Evolutionary conservation across 2,888 invertebrate species (phyloP).

Genomic region (Cerastis rubricosa): DNA sequence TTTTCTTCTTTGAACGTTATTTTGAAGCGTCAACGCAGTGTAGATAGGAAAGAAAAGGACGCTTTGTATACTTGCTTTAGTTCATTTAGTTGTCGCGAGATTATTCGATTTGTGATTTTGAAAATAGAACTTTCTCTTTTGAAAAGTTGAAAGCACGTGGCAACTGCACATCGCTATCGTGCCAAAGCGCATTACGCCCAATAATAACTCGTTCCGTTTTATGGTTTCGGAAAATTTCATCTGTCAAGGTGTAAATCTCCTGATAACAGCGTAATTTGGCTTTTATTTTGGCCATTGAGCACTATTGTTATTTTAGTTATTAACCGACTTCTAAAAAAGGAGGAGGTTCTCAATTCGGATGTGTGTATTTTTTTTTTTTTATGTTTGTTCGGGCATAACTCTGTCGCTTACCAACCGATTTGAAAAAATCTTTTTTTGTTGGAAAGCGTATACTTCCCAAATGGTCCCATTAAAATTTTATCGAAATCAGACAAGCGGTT

Average conservation of each 20-base stretch:
- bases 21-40: slow-evolving; percentile 17
- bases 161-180: slow-evolving; percentile 52
- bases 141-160: slow-evolving; percentile 11
- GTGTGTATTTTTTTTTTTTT: too few species aligned
- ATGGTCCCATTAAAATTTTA: too few species aligned
- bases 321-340: too few species aligned
- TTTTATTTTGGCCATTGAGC: background rate
- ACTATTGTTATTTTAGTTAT: too few species aligned
- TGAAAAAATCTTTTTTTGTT: too few species aligned
- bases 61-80: background rate
- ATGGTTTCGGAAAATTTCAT: slow-evolving; percentile 18
- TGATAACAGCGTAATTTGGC: slow-evolving; percentile 9
- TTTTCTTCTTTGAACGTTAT: slow-evolving; percentile 46
- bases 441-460: too few species aligned
- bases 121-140: slow-evolving; percentile 34
- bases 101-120: background rate
- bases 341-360: too few species aligned
- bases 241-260: slow-evolving; percentile 17
- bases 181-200: slow-evolving; percentile 70
- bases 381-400: too few species aligned
- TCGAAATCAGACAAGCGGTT: too few species aligned
- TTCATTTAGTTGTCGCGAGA: background rate
- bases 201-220: slow-evolving; percentile 57
- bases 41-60: slow-evolving; percentile 7
- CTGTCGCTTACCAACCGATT: too few species aligned